A percentile compares a stretch with the other conserved stretches of the same genome.
Conservation (phyloP, 1,140 invertebrate genomes). For the Tetramorium parvispinum region DNA sequence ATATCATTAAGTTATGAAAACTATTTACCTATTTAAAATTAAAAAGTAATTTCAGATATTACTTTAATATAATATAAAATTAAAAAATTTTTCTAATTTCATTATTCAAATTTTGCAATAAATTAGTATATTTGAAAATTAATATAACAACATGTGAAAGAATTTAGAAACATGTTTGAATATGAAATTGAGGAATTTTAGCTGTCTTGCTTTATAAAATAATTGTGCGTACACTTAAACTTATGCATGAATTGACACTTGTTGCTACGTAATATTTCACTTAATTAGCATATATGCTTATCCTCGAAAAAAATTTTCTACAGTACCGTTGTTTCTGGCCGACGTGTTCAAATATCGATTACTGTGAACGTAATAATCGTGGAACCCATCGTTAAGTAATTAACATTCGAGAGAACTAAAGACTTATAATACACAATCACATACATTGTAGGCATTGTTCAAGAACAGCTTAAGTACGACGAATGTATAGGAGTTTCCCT, state of each 20-base stretch:
- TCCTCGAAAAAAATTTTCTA: conserved; percentile 21
- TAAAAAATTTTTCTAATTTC: neutral
- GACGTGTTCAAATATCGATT: neutral
- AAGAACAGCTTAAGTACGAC: conserved; percentile 60
- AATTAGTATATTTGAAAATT: neutral
- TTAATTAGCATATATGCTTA: neutral
- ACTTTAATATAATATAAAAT: neutral
- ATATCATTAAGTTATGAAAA: neutral
- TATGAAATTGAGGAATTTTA: neutral
- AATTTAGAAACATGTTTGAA: neutral
- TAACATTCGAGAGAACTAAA: conserved; percentile 1
- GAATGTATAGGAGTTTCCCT: neutral
- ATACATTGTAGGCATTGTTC: conserved; percentile 34
- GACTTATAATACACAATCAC: conserved; percentile 22
- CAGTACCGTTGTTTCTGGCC: neutral
- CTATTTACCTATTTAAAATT: neutral
- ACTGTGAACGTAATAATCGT: neutral
- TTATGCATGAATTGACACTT: conserved; percentile 11
- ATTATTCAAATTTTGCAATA: neutral
- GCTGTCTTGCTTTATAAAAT: conserved; percentile 3
- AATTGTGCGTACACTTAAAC: conserved; percentile 38
- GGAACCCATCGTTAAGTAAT: neutral
- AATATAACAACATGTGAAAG: neutral
- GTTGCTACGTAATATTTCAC: neutral
- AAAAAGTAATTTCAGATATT: neutral